Base-by-base conservation (phyloP, 2,888 invertebrate genomes). In the Euproctis similis region DNA sequence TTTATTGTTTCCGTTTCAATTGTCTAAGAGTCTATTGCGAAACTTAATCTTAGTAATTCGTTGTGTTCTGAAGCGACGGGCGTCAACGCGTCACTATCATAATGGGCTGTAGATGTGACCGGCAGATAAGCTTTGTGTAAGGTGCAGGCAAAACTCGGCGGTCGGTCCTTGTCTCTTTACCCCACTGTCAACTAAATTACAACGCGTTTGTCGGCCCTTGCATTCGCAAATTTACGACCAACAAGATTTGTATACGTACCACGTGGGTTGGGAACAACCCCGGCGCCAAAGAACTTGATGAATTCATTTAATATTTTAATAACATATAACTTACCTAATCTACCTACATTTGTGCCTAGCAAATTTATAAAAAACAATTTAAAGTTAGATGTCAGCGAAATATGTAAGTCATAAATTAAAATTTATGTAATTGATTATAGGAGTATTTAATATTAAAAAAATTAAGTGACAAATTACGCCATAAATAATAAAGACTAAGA, bases 121-220 rank as follows among this genome's bases (percentile, higher is more conserved):
- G 54, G 52, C 46, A 65, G 82, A 84, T 82, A 81, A 70, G 64
- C 70, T 67, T 70, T 70, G 66, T 67, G 46, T 36, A n/a, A n/a
- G 24, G 42, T 38, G 40, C 35, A 34, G 42, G 51, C 45, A 30
- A 46, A 30, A 31, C 36, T 33, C 34, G 48, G 54, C 56, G 54
- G 59, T 49, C 50, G 53, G 53, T 51, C 51, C 25, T 33, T 32
- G 25, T 32, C 29, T 34, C 49, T 41, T 44, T 57, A 64, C n/a
- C 57, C 63, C 62, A 65, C 73, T 78, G 82, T 82, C 82, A 77
- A 71, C 77, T 76, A 74, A 81, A 80, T 82, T 74, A 77, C 75
- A 50, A 59, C 53, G 53, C 74, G 73, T 74, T 78, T 76, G 80
- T 76, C 74, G 75, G 78, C 63, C 62, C 69, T 64, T 69, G 57